Conservation (phyloP, 2,797 vertebrate genomes). For the Agapornis canus region DNA sequence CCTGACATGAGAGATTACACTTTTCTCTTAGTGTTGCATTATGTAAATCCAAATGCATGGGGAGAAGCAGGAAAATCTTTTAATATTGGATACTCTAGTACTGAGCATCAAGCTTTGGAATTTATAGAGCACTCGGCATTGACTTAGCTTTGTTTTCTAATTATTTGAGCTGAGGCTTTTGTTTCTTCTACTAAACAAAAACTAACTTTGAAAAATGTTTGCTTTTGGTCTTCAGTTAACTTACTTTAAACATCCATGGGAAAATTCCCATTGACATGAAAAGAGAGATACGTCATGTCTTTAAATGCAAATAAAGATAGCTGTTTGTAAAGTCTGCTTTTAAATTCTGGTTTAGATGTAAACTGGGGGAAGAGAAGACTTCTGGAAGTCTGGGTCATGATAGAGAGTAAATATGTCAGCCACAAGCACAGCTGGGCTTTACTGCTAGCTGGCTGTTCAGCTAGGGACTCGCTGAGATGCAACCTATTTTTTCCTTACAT, state of each 20-base stretch:
- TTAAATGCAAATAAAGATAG: not conserved
- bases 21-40: not conserved
- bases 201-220: not conserved
- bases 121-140: not conserved
- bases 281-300: not conserved
- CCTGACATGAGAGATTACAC: slow-evolving; percentile 66
- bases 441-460: not conserved
- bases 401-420: not conserved
- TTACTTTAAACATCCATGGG: not conserved
- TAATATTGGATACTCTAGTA: not conserved
- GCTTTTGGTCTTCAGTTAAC: not conserved
- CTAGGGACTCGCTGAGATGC: not conserved
- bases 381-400: not conserved
- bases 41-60: not conserved
- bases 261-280: not conserved
- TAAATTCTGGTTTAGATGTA: not conserved
- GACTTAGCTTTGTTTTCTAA: not conserved
- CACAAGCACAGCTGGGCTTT: not conserved
- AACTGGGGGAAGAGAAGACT: not conserved
- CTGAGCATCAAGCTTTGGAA: not conserved
- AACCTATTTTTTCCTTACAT: not conserved
- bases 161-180: not conserved
- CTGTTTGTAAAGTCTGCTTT: not conserved
- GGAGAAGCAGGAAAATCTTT: not conserved
- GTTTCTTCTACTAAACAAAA: not conserved